phyloP scores from a whole-genome alignment of 2,113 vertebrate species.

The Nothocercus nigrocapillus region DNA sequence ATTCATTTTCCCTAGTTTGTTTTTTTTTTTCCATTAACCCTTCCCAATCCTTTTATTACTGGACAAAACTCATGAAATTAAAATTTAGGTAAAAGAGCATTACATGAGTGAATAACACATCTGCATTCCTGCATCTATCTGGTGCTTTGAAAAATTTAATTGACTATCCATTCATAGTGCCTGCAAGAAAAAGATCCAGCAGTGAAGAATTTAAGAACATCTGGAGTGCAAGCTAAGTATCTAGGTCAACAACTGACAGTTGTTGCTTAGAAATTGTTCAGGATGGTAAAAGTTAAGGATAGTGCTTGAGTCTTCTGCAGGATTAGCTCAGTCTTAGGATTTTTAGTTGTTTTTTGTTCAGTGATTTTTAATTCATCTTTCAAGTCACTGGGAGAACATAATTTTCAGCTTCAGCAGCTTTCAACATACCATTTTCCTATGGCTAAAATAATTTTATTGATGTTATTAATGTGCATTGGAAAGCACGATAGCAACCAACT shows the following conservation, averaged over 20 bases:
- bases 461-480: background rate
- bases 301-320: background rate
- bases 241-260: conserved; percentile 17
- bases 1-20: background rate
- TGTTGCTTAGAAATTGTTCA: background rate
- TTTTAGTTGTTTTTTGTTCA: background rate
- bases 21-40: background rate
- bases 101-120: background rate
- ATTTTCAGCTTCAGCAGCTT: conserved; percentile 34
- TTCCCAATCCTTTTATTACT: background rate
- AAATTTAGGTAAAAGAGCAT: background rate
- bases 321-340: background rate
- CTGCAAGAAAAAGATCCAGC: conserved; percentile 45
- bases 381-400: background rate
- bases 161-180: background rate
- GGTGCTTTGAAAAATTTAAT: background rate
- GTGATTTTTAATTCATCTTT: conserved; percentile 35
- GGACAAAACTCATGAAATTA: background rate
- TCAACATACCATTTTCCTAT: background rate
- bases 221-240: conserved; percentile 28
- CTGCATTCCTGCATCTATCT: background rate
- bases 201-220: conserved; percentile 26
- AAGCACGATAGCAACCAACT: background rate
- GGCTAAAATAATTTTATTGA: background rate
- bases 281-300: background rate